Evolutionary conservation across 2,113 vertebrate genomes (phyloP), one percentile per base, ranked within the genome.

Genomic region (Eubucco bourcierii): DNA sequence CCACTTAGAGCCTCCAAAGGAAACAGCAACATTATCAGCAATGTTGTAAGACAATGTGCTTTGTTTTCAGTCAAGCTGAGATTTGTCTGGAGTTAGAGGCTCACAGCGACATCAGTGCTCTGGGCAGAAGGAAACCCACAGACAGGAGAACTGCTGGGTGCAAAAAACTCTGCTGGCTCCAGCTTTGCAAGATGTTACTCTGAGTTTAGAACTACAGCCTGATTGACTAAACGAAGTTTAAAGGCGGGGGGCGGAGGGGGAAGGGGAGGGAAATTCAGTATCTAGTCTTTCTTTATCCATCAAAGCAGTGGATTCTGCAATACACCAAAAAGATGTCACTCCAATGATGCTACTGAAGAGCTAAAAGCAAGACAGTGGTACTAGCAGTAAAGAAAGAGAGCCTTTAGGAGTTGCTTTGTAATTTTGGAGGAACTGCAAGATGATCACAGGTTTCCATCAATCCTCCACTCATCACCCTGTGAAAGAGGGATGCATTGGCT

Each of bases 401-500:
- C 59, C 81, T 71, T 39, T 34, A 74, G 39, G 87, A 68, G 31
- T 27, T 31, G 64, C n/a, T 83, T 66, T 73, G 64, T 76, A 79
- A 88, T 91, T 73, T 74, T 88, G 79, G 64, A 84, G 76, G 67
- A 80, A 55, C 28, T 34, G n/a, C 0, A 2, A 88, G 18, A 27
- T n/a, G 52, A 73, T 16, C 50, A 29, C 0, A 0, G 34, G 39
- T 33, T 85, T 76, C 52, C 7, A 1, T 68, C 76, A 23, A 19
- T 34, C 44, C n/a, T 25, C 52, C 0, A 6, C 56, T 58, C 33
- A 19, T 4, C 56, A 47, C 7, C 29, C 61, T 7, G n/a, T 15
- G 46, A 31, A 85, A 58, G n/a, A 0, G 1, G n/a, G 55, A 87
- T 7, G 23, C 0, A 0, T 33, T 11, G n/a, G 19, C 4, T 20